Percentiles rank a stretch among this genome's conserved stretches.
Evolutionary conservation across 2,888 invertebrate species (phyloP).

Genomic region (Cabera pusaria): DNA sequence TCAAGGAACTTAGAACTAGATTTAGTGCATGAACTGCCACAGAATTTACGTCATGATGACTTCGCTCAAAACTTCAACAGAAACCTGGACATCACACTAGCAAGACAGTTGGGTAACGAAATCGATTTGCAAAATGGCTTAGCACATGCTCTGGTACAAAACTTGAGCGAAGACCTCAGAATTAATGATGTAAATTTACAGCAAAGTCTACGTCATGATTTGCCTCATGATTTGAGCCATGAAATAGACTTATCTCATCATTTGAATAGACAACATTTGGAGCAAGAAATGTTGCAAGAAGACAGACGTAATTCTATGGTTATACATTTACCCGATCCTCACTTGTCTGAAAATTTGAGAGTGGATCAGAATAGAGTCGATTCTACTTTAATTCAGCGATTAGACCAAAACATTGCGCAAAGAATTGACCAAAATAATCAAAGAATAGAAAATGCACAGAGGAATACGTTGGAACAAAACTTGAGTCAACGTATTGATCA

Average conservation of each 20-base stretch:
- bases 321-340: slow-evolving; percentile 24
- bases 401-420: slow-evolving; percentile 32
- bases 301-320: slow-evolving; percentile 41
- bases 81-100: slow-evolving; percentile 45
- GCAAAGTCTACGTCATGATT: slow-evolving; percentile 43
- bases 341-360: slow-evolving; percentile 18
- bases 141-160: slow-evolving; percentile 49
- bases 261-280: slow-evolving; percentile 51
- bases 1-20: slow-evolving; percentile 54
- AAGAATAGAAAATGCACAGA: slow-evolving; percentile 30
- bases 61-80: slow-evolving; percentile 52
- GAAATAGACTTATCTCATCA: slow-evolving; percentile 58
- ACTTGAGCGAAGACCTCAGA: slow-evolving; percentile 54
- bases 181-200: slow-evolving; percentile 42
- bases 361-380: slow-evolving; percentile 17
- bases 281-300: slow-evolving; percentile 48
- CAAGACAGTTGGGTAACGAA: slow-evolving; percentile 38
- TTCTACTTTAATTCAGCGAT: slow-evolving; percentile 10
- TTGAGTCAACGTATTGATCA: slow-evolving; percentile 20
- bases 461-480: slow-evolving; percentile 42
- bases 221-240: slow-evolving; percentile 53
- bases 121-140: slow-evolving; percentile 46
- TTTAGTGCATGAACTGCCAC: slow-evolving; percentile 39
- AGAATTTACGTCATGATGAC: slow-evolving; percentile 21
- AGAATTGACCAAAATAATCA: slow-evolving; percentile 24